Percentiles rank a stretch among this genome's conserved stretches.
Evolutionary conservation across 1,140 invertebrate genomes (phyloP).

Genomic region (Drosophila ficusphila): DNA sequence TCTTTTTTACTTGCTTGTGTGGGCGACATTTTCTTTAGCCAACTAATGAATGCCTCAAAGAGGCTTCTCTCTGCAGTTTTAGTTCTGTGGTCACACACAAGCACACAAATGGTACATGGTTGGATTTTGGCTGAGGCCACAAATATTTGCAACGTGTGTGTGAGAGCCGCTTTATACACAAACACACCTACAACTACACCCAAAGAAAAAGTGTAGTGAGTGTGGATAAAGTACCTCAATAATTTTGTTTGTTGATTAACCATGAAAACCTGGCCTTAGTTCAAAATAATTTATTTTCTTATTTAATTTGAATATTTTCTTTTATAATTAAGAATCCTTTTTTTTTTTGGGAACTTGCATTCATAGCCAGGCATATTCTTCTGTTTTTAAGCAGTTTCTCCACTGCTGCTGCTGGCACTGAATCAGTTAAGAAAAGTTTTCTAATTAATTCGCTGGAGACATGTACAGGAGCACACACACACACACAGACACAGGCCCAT

Average conservation of each 20-base stretch:
- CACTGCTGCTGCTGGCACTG: conserved; percentile 60
- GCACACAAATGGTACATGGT: conserved; percentile 24
- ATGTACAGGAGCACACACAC: conserved; percentile 35
- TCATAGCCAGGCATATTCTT: conserved; percentile 30
- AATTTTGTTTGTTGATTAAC: too few species aligned
- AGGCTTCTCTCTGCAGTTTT: conserved; percentile 47
- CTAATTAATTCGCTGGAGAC: conserved; percentile 76
- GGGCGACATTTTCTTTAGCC: conserved; percentile 53
- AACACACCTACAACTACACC: neutral
- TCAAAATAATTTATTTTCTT: neutral
- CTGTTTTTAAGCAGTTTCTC: conserved; percentile 29
- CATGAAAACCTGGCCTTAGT: too few species aligned
- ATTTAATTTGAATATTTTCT: neutral
- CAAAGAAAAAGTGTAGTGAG: neutral
- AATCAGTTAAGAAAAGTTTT: conserved; percentile 82
- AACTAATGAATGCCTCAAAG: conserved; percentile 63
- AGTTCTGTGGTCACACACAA: conserved; percentile 43
- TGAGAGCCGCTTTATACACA: conserved; percentile 16
- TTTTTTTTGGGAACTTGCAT: conserved; percentile 21
- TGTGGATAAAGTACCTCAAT: neutral
- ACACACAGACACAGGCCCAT: conserved; percentile 2
- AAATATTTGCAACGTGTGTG: conserved; percentile 46
- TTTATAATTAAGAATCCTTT: neutral
- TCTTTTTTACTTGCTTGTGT: conserved; percentile 34
- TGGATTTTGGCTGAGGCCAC: conserved; percentile 34